Evolutionary conservation across 2,113 vertebrate species (phyloP).

Genomic region (Corythoichthys intestinalis): DNA sequence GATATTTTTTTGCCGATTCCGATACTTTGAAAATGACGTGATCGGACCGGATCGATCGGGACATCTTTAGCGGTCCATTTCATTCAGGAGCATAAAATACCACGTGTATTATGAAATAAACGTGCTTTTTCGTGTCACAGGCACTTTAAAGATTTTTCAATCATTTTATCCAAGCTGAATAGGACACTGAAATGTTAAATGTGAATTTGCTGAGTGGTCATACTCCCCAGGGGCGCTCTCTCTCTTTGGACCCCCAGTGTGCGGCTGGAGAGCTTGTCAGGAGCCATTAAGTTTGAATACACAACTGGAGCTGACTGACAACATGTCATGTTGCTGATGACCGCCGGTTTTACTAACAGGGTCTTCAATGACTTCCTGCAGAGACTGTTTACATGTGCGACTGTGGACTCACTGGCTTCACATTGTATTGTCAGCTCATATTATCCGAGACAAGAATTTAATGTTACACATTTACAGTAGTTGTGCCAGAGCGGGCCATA

Average conservation of each 20-base stretch:
- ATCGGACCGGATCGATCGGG: too few relatives aligned
- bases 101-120: too few relatives aligned
- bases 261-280: slow-evolving; percentile 59
- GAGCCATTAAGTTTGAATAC: slow-evolving; percentile 60
- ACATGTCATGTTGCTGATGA: slow-evolving; percentile 49
- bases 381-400: slow-evolving; percentile 19
- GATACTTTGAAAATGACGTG: too few relatives aligned
- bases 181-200: slow-evolving; percentile 55
- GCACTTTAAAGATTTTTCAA: slow-evolving; percentile 36
- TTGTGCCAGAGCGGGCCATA: slow-evolving; percentile 8
- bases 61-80: too few relatives aligned
- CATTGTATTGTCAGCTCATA: slow-evolving; percentile 10
- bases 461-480: slow-evolving; percentile 26
- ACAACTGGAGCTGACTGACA: slow-evolving; percentile 60
- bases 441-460: slow-evolving; percentile 18
- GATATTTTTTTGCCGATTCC: too few relatives aligned
- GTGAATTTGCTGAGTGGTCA: slow-evolving; percentile 58
- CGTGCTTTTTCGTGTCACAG: too few relatives aligned
- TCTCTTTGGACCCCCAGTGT: slow-evolving; percentile 44
- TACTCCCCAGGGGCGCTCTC: slow-evolving; percentile 43
- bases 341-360: slow-evolving; percentile 36
- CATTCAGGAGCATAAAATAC: too few relatives aligned
- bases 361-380: slow-evolving; percentile 22
- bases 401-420: slow-evolving; percentile 13
- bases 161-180: slow-evolving; percentile 45